Conservation (phyloP, 2,113 vertebrate species). For the Tiliqua scincoides region DNA sequence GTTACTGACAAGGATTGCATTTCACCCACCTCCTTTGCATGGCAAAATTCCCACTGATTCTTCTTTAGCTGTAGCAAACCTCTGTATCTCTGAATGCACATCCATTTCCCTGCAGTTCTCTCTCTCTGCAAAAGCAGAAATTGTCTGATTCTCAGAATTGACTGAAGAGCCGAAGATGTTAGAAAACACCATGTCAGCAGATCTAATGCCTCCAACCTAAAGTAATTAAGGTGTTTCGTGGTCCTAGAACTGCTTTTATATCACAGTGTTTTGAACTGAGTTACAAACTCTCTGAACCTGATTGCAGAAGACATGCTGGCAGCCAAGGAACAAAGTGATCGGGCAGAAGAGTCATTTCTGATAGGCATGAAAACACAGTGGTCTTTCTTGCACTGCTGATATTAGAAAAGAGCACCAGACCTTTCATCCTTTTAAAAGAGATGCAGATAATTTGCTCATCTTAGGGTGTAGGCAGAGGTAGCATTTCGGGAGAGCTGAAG, state of each 20-base stretch:
- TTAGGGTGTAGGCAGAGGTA: neutral
- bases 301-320: conserved; percentile 39
- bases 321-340: conserved; percentile 52
- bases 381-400: conserved; percentile 34
- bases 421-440: conserved; percentile 31
- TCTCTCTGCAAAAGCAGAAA: conserved; percentile 32
- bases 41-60: neutral
- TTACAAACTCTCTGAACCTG: conserved; percentile 56
- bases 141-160: conserved; percentile 24
- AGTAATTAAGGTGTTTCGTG: conserved; percentile 60
- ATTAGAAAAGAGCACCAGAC: conserved; percentile 30
- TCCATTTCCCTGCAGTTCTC: conserved; percentile 27
- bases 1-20: neutral
- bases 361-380: conserved; percentile 42
- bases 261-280: conserved; percentile 21
- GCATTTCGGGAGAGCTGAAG: neutral
- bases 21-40: neutral
- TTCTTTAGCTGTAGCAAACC: neutral
- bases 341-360: conserved; percentile 48
- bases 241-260: conserved; percentile 52
- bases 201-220: conserved; percentile 43
- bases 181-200: conserved; percentile 41
- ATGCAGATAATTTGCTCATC: conserved; percentile 34
- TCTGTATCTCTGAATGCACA: neutral
- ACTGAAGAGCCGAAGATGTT: conserved; percentile 34